Evolutionary conservation across 2,797 vertebrate genomes (phyloP).

Genomic region (Gadopsis marmoratus): DNA sequence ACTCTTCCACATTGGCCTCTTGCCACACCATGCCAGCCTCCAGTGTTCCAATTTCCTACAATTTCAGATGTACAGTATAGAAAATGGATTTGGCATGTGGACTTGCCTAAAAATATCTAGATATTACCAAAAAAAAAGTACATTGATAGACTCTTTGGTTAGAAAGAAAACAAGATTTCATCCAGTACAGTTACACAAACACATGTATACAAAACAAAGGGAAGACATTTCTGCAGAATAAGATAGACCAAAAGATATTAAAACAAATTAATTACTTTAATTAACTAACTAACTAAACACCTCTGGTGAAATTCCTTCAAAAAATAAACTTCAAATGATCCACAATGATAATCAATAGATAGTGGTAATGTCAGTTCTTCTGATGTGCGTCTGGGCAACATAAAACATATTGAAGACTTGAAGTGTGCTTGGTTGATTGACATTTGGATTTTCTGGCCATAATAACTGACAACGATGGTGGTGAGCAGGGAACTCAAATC

Average conservation of each 20-base stretch:
- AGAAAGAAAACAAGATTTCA: neutral
- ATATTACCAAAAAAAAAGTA: neutral
- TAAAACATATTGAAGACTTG: slow-evolving; percentile 3
- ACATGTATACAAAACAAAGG: neutral
- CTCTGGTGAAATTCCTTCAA: neutral
- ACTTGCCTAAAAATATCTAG: neutral
- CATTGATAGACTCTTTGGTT: neutral
- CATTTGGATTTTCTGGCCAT: slow-evolving; percentile 1
- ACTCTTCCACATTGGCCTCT: slow-evolving; percentile 26
- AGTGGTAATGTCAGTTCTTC: neutral
- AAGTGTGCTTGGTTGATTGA: neutral
- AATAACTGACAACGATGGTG: neutral
- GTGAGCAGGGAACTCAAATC: neutral
- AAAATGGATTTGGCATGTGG: neutral
- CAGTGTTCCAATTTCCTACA: slow-evolving; percentile 9
- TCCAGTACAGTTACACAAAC: neutral
- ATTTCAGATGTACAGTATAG: slow-evolving; percentile 25
- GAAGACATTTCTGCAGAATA: neutral
- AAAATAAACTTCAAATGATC: neutral
- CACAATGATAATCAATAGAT: neutral
- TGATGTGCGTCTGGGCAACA: neutral
- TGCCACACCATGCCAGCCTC: slow-evolving; percentile 16
- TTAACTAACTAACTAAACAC: neutral
- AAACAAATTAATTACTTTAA: too few species aligned
- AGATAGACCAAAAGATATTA: neutral